Evolutionary conservation across 1,140 invertebrate species (phyloP).

Genomic region (Drosophila novamexicana): DNA sequence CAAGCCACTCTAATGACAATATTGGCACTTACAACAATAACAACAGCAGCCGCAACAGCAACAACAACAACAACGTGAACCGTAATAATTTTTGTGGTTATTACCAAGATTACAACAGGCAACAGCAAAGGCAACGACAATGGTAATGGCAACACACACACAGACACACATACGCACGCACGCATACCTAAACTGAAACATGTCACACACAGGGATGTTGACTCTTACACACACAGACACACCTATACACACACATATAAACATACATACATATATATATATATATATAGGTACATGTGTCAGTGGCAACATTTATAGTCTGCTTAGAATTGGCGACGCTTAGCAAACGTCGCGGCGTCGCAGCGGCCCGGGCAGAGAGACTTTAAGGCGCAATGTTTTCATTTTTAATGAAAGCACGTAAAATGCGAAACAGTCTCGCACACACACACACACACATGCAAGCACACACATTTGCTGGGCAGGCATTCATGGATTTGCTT

Average conservation of each 20-base stretch:
- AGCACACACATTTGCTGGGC: conserved; percentile 21
- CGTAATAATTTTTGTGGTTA: conserved; percentile 82
- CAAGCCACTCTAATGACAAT: conserved; percentile 82
- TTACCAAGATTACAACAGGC: conserved; percentile 78
- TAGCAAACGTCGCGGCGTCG: conserved; percentile 31
- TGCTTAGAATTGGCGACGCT: conserved; percentile 72
- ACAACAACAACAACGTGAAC: conserved; percentile 54
- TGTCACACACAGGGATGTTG: conserved; percentile 54
- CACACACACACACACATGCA: conserved; percentile 6
- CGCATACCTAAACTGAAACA: conserved; percentile 51
- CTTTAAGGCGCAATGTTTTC: conserved; percentile 71
- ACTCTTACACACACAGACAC: conserved; percentile 27
- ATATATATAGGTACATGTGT: conserved; percentile 7
- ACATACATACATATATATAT: not conserved
- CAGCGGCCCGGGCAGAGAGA: not conserved
- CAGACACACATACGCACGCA: conserved; percentile 7
- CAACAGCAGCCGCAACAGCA: conserved; percentile 53
- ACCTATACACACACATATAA: conserved; percentile 31
- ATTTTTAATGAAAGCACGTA: conserved; percentile 83
- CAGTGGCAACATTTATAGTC: conserved; percentile 72
- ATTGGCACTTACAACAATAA: conserved; percentile 80
- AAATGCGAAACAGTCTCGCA: conserved; percentile 75
- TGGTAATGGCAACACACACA: conserved; percentile 52
- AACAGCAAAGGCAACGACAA: conserved; percentile 56
- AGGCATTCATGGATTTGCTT: conserved; percentile 77